Evolutionary conservation across 2,888 invertebrate species (phyloP), one percentile per base, ranked within the genome.

Genomic region (Ormia ochracea): DNA sequence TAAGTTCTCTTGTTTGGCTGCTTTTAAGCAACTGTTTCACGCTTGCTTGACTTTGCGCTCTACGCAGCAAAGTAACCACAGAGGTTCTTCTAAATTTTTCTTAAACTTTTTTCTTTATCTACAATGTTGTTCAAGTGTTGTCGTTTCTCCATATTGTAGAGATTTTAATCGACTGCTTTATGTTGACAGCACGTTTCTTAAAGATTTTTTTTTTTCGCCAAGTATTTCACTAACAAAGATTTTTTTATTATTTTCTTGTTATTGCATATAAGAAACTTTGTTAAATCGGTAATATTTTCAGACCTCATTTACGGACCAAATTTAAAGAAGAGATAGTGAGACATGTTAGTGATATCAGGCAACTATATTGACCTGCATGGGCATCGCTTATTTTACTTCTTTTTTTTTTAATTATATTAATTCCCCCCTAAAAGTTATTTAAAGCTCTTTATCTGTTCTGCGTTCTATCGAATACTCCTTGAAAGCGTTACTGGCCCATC

Each of bases 161-260:
- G 2, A 21, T 28, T 54, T 61, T 41, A 31, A 54, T 56, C 54
- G 36, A 61, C 48, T 56, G 9, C 33, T 26, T 41, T 17, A 38
- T 74, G 65, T 66, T 66, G 63, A 48, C 68, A 58, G 45, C 74
- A 74, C 63, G 74, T 45, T 50, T 52, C 36, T 41, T 4, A 9
- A 21, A 4, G 31, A 21, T 54, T 28, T 26, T 28, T 45, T 43
- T 43, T 12, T 12, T 52, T 41, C 3, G 19, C 5, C 6, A 66
- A 56, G 41, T 38, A 61, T 38, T 59, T 48, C 45, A 54, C 38
- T 63, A 63, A 48, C 23, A 12, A 63, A 59, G 38, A n/a, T 36
- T 54, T 43, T 45, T 19, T 21, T 61, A 1, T 41, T 17, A 21
- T 26, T 43, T 1, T 6, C 7, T n/a, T n/a, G n/a, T n/a, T n/a